A percentile compares a stretch with the other conserved stretches of the same genome.
Evolutionary conservation across 2,797 vertebrate genomes (phyloP).

Genomic region (Antrozous pallidus): DNA sequence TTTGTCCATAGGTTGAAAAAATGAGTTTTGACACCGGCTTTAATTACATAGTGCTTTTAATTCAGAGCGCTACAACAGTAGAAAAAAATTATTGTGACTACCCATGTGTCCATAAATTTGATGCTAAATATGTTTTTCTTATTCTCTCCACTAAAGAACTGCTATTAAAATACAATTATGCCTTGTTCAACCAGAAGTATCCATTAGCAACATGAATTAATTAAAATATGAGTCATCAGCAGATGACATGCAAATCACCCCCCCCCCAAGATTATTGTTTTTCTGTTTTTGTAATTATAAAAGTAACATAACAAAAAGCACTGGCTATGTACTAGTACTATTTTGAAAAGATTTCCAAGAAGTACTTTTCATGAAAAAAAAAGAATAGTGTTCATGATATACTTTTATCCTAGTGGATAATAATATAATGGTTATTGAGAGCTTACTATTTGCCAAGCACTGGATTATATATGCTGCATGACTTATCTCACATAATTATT

Average conservation of each 20-base stretch:
- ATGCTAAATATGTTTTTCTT: not conserved
- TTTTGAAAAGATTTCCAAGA: not conserved
- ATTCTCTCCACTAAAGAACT: conserved; percentile 5
- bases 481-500: not conserved
- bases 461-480: not conserved
- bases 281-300: not conserved
- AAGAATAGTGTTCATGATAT: not conserved
- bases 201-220: conserved; percentile 75
- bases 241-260: not conserved
- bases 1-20: not conserved
- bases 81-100: not conserved
- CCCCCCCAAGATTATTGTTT: not conserved
- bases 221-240: conserved; percentile 48
- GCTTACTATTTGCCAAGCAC: not conserved
- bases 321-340: not conserved
- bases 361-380: not conserved
- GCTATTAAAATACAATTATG: conserved; percentile 63
- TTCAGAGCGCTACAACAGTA: not conserved
- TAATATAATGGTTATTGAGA: not conserved
- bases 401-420: not conserved
- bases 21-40: not conserved
- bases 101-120: not conserved
- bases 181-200: conserved; percentile 68
- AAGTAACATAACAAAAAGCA: not conserved
- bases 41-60: not conserved